A percentile compares a stretch with the other conserved stretches of the same genome.
Evolutionary conservation across 1,140 invertebrate species (phyloP).

Genomic region (Aphelenchoides besseyi): DNA sequence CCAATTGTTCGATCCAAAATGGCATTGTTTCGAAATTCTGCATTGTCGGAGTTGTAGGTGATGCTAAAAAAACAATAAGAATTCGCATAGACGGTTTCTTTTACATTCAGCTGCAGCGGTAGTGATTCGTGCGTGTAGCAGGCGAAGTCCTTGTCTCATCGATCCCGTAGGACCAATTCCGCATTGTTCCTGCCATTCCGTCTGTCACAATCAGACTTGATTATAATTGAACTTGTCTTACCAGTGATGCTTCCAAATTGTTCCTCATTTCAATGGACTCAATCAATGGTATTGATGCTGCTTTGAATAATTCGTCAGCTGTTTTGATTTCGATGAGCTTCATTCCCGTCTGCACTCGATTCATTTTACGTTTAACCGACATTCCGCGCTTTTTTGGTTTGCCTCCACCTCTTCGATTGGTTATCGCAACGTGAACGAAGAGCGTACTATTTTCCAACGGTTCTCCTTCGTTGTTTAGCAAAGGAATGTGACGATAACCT

Average conservation of each 20-base stretch:
- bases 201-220: conserved; percentile 12
- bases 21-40: not conserved
- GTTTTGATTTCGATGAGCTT: conserved; percentile 64
- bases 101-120: conserved; percentile 48
- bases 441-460: conserved; percentile 67
- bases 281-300: conserved; percentile 58
- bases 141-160: conserved; percentile 56
- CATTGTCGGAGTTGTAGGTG: conserved; percentile 26
- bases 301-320: conserved; percentile 67
- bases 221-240: conserved; percentile 19
- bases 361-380: conserved; percentile 60
- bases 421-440: conserved; percentile 70
- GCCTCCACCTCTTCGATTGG: conserved; percentile 68
- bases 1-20: conserved; percentile 7
- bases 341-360: conserved; percentile 60
- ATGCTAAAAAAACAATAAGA: conserved; percentile 44
- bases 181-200: conserved; percentile 60
- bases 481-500: conserved; percentile 69
- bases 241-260: conserved; percentile 52
- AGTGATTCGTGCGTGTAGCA: conserved; percentile 50
- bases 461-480: conserved; percentile 68
- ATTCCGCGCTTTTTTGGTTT: conserved; percentile 62
- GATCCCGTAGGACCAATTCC: conserved; percentile 56
- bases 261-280: conserved; percentile 57
- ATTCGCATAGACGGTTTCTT: not conserved